Conservation (phyloP, 2,113 vertebrate genomes). For the Stigmatopora argus region DNA sequence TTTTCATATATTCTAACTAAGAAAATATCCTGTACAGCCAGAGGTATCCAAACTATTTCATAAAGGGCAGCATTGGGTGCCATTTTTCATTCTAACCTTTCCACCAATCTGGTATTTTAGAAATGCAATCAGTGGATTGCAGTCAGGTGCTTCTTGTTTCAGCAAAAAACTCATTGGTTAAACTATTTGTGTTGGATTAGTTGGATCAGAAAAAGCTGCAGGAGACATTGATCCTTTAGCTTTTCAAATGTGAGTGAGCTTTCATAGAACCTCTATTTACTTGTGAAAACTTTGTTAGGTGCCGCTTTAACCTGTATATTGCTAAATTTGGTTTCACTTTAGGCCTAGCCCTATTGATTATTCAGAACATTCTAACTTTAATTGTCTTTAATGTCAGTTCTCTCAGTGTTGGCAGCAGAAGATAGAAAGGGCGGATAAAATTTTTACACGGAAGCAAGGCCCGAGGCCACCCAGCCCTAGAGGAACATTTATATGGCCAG, state of each 20-base stretch:
- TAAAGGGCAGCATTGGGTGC: too few species aligned
- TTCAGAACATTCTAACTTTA: constrained; percentile 43
- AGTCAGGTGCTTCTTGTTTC: too few species aligned
- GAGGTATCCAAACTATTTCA: too few species aligned
- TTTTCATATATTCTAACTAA: background rate
- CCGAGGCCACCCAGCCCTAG: constrained; percentile 42
- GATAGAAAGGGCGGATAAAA: constrained; percentile 35
- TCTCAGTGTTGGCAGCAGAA: constrained; percentile 63
- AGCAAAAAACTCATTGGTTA: too few species aligned
- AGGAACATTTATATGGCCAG: constrained; percentile 46
- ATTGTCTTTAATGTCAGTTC: constrained; percentile 70
- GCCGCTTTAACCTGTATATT: background rate
- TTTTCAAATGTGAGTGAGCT: background rate
- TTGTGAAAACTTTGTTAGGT: background rate
- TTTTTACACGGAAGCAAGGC: constrained; percentile 42
- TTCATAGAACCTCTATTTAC: background rate
- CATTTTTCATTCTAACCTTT: too few species aligned
- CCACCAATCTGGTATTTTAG: too few species aligned
- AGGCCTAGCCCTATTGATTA: background rate
- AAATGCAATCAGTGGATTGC: too few species aligned
- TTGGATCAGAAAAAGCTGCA: too few species aligned
- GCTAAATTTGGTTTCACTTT: background rate
- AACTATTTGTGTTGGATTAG: too few species aligned
- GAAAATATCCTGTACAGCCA: too few species aligned
- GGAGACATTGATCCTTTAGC: background rate